phyloP scores from a whole-genome alignment of 2,113 vertebrate genomes.

The Macrotis lagotis region DNA sequence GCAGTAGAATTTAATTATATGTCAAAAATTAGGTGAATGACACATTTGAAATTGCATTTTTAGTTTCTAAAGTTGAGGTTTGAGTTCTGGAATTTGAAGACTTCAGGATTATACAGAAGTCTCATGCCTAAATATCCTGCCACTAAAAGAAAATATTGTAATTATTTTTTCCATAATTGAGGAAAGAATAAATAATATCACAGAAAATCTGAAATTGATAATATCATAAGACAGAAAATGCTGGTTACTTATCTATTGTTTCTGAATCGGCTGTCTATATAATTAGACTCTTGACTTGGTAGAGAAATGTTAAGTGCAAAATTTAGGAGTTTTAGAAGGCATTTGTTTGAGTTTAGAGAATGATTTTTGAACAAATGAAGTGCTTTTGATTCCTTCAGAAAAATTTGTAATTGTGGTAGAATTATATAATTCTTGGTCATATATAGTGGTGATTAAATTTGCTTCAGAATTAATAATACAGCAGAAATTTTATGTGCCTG shows the following conservation, averaged over 20 bases:
- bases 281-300: background rate
- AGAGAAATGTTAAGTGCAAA: background rate
- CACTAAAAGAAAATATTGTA: background rate
- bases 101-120: background rate
- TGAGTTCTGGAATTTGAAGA: background rate
- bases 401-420: constrained; percentile 43
- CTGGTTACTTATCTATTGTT: background rate
- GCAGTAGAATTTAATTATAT: constrained; percentile 93
- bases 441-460: constrained; percentile 42
- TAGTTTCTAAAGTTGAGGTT: constrained; percentile 30
- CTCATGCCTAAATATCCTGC: background rate
- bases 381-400: constrained; percentile 33
- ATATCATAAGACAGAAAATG: background rate
- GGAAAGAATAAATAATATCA: background rate
- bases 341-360: background rate
- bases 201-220: background rate
- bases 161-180: background rate
- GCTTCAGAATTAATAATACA: constrained; percentile 34
- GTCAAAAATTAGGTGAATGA: constrained; percentile 94
- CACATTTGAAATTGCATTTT: constrained; percentile 49
- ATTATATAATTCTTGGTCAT: constrained; percentile 34
- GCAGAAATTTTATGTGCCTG: constrained; percentile 39
- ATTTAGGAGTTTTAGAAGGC: constrained; percentile 23
- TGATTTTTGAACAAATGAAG: background rate
- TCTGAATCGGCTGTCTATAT: background rate